Conservation (phyloP, 1,140 invertebrate genomes). For the Drosophila sp. region DNA sequence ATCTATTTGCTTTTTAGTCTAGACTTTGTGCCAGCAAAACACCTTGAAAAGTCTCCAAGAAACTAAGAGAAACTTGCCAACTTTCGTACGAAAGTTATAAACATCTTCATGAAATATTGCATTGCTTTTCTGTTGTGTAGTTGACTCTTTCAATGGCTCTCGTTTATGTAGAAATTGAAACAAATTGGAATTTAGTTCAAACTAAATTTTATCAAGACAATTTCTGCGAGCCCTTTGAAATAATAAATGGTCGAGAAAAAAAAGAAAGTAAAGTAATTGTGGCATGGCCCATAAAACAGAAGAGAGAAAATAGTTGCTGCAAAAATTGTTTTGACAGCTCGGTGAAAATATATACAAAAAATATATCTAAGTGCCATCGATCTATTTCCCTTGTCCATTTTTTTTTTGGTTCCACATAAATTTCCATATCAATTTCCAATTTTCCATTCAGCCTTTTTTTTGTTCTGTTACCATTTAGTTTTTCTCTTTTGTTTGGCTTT, state of each 20-base stretch:
- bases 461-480: background rate
- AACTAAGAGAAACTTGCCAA: too few relatives aligned
- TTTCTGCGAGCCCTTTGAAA: background rate
- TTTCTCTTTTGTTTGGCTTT: background rate
- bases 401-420: background rate
- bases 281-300: background rate
- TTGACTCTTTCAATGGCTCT: background rate
- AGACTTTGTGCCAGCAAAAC: too few relatives aligned
- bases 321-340: slow-evolving; percentile 8
- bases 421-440: slow-evolving; percentile 1
- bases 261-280: background rate
- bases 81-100: too few relatives aligned
- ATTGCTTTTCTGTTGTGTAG: background rate
- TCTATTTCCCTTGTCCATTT: background rate
- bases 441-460: background rate
- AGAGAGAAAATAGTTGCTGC: background rate
- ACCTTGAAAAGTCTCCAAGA: too few relatives aligned
- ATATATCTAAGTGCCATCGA: background rate
- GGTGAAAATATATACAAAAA: background rate
- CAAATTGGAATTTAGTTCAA: background rate
- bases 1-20: too few relatives aligned
- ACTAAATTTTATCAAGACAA: slow-evolving; percentile 5
- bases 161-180: background rate
- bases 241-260: background rate
- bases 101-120: background rate